Percentiles rank a stretch among this genome's conserved stretches.
phyloP scores from a whole-genome alignment of 2,113 vertebrate genomes.

The Passer domesticus region DNA sequence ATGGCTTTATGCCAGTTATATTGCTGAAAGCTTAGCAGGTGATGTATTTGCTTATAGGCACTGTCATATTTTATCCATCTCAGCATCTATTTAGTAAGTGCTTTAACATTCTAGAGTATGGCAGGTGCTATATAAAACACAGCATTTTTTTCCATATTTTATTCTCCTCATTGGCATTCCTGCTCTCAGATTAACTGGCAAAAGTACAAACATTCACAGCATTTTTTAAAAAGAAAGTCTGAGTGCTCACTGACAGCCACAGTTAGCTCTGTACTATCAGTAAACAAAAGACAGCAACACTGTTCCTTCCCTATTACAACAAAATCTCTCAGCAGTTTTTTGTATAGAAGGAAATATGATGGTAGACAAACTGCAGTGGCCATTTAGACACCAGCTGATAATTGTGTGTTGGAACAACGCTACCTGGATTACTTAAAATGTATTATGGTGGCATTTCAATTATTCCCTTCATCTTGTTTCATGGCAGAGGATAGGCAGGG shows the following conservation, averaged over 20 bases:
- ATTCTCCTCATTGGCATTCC: neutral
- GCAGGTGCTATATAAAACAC: slow-evolving; percentile 43
- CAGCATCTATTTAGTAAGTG: slow-evolving; percentile 27
- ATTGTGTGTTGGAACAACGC: accelerated
- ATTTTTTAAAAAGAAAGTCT: neutral
- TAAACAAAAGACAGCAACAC: neutral
- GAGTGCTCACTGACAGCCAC: neutral
- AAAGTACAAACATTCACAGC: slow-evolving; percentile 14
- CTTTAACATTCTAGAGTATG: neutral
- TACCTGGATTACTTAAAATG: neutral
- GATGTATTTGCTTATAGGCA: slow-evolving; percentile 27
- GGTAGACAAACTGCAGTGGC: neutral
- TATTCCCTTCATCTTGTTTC: neutral
- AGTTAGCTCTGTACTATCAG: neutral
- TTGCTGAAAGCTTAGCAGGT: neutral
- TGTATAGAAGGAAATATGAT: neutral
- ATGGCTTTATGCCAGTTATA: neutral
- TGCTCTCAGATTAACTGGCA: slow-evolving; percentile 20
- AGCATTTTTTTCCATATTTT: slow-evolving; percentile 54
- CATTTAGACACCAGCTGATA: neutral
- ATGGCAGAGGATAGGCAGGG: neutral
- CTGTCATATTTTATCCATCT: slow-evolving; percentile 28
- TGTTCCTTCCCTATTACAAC: neutral
- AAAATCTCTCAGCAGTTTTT: neutral
- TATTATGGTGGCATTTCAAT: neutral